phyloP scores from a whole-genome alignment of 2,113 vertebrate species.

The Antennarius striatus region DNA sequence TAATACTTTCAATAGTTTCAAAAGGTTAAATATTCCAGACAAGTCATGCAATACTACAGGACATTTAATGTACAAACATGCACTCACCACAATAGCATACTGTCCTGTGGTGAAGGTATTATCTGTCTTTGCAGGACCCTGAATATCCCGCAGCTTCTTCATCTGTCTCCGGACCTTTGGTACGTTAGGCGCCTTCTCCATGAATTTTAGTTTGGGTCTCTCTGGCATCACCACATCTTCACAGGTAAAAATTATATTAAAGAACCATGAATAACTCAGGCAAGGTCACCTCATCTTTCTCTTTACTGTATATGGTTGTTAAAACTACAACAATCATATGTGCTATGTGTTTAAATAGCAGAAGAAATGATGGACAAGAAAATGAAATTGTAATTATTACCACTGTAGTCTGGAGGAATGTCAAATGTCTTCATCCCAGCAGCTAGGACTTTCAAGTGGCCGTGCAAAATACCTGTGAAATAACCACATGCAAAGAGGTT shows the following conservation, averaged over 20 bases:
- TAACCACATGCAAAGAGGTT: not conserved
- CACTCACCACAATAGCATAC: slow-evolving; percentile 89
- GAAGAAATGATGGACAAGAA: not conserved
- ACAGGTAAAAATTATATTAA: slow-evolving; percentile 8
- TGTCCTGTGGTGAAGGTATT: slow-evolving; percentile 83
- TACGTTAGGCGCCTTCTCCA: slow-evolving; percentile 87
- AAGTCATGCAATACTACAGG: not conserved
- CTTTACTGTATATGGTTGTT: not conserved
- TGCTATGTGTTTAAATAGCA: not conserved
- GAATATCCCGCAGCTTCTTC: slow-evolving; percentile 87
- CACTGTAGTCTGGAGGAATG: slow-evolving; percentile 84
- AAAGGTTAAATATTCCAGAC: too few relatives aligned
- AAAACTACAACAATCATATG: not conserved
- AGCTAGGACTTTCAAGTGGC: slow-evolving; percentile 59
- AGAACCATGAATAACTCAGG: not conserved
- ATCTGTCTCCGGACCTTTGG: slow-evolving; percentile 84
- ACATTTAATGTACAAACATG: not conserved
- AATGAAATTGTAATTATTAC: slow-evolving; percentile 65
- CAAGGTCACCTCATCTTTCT: too few relatives aligned
- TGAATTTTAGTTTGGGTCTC: slow-evolving; percentile 86
- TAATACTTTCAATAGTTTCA: too few relatives aligned
- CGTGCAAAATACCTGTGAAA: slow-evolving; percentile 60
- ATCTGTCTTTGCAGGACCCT: slow-evolving; percentile 80
- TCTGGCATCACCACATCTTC: slow-evolving; percentile 86
- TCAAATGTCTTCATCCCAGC: slow-evolving; percentile 83